A percentile compares a stretch with the other conserved stretches of the same genome.
These are phyloP conservation scores for Oreochromis mossambicus DNA, from an alignment of 2,797 vertebrate species.

Conservation along the genomic window DNA sequence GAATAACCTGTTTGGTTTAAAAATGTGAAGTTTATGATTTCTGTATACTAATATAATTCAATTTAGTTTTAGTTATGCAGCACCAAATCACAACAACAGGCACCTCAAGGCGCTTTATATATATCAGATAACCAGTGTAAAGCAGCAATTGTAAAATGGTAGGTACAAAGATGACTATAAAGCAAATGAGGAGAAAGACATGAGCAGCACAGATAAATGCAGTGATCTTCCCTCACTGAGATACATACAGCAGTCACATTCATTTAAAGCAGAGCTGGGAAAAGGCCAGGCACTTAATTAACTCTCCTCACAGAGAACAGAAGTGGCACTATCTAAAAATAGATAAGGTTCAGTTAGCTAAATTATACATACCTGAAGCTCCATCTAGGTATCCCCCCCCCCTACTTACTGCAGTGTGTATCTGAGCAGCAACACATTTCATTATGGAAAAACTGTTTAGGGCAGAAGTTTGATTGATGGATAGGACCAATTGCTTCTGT, in stretches of 20 bases:
- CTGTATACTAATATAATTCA: neutral
- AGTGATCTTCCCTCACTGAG: neutral
- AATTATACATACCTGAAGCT: conserved; percentile 18
- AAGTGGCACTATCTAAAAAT: conserved; percentile 6
- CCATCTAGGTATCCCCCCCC: neutral
- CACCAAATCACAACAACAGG: neutral
- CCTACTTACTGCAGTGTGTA: neutral
- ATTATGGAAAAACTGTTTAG: too few species aligned
- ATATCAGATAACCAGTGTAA: neutral
- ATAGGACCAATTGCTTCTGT: too few species aligned
- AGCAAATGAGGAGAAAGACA: neutral
- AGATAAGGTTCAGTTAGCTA: neutral
- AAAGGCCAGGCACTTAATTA: conserved; percentile 13
- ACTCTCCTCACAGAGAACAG: neutral
- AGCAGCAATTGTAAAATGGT: neutral
- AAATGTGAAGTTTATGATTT: neutral
- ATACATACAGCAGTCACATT: neutral
- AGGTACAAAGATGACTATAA: neutral
- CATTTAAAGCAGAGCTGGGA: neutral
- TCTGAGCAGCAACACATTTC: neutral
- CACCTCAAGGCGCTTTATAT: neutral
- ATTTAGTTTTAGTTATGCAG: neutral
- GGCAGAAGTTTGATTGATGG: too few species aligned
- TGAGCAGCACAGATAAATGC: neutral
- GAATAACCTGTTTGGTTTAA: neutral